Evolutionary conservation across 2,888 invertebrate species (phyloP).

Genomic region (Meganola albula): DNA sequence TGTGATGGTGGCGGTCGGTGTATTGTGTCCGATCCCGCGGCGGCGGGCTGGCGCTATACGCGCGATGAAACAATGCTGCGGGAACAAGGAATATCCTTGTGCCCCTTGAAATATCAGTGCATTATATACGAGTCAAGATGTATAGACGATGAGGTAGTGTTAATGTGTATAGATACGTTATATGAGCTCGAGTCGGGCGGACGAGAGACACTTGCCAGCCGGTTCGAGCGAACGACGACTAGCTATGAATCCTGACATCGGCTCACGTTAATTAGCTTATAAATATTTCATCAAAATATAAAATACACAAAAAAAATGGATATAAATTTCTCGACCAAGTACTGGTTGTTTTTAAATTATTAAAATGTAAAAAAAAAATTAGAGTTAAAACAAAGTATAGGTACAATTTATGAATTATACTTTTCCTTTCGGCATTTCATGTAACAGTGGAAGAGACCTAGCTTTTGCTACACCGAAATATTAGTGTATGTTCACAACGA

Average conservation of each 20-base stretch:
- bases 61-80: constrained; percentile 66
- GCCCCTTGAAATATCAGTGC: constrained; percentile 74
- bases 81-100: constrained; percentile 75
- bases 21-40: constrained; percentile 38
- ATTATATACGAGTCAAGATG: constrained; percentile 69
- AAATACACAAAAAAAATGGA: constrained; percentile 78
- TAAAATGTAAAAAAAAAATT: constrained; percentile 78
- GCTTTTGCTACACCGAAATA: constrained; percentile 51
- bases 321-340: constrained; percentile 77
- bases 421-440: constrained; percentile 75
- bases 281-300: constrained; percentile 78
- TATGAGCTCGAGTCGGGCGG: constrained; percentile 67
- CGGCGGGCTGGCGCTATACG: constrained; percentile 39
- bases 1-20: constrained; percentile 29
- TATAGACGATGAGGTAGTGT: constrained; percentile 68
- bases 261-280: constrained; percentile 78
- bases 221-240: constrained; percentile 76
- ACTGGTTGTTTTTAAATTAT: constrained; percentile 79
- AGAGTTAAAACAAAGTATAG: constrained; percentile 77
- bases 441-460: constrained; percentile 63
- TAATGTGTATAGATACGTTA: constrained; percentile 70
- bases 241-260: constrained; percentile 78
- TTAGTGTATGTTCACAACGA: constrained; percentile 36
- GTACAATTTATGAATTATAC: constrained; percentile 78
- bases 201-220: constrained; percentile 57